Evolutionary conservation across 2,888 invertebrate species (phyloP).

Genomic region (Heteropelma amictum): DNA sequence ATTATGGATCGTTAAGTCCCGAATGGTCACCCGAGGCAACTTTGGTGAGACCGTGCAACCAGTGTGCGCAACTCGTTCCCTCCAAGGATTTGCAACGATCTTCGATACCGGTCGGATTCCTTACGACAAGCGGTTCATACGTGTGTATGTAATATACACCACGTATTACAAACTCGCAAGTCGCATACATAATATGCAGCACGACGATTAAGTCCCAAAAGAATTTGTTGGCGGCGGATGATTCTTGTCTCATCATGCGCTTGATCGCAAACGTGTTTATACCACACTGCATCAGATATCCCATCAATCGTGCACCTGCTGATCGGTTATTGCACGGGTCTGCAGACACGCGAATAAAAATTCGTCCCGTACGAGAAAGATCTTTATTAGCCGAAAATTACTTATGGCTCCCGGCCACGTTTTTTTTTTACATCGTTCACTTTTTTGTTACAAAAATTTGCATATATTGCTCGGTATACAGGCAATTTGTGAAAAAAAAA

Average conservation of each 20-base stretch:
- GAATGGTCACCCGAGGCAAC: conserved; percentile 49
- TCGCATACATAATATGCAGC: conserved; percentile 42
- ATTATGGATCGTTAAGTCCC: conserved; percentile 52
- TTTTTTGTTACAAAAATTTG: background rate
- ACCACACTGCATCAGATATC: background rate
- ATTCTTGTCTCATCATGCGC: conserved; percentile 41
- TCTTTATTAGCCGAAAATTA: conserved; percentile 51
- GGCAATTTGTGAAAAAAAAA: no score
- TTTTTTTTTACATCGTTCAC: conserved; percentile 4
- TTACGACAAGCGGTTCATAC: background rate
- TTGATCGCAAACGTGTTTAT: conserved; percentile 23
- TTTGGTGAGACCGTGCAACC: conserved; percentile 19
- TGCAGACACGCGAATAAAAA: conserved; percentile 35
- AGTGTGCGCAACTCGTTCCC: conserved; percentile 30
- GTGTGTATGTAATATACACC: background rate
- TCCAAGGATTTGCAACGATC: conserved; percentile 14
- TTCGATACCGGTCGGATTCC: conserved; percentile 13
- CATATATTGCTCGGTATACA: no score
- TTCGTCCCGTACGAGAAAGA: conserved; percentile 35
- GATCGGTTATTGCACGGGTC: conserved; percentile 24
- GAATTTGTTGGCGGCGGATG: conserved; percentile 38
- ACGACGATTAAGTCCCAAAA: conserved; percentile 36
- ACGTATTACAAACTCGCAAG: conserved; percentile 25
- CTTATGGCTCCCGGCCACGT: conserved; percentile 24
- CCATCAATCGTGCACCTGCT: conserved; percentile 39